phyloP scores from a whole-genome alignment of 2,113 vertebrate genomes.

The Collichthys lucidus region DNA sequence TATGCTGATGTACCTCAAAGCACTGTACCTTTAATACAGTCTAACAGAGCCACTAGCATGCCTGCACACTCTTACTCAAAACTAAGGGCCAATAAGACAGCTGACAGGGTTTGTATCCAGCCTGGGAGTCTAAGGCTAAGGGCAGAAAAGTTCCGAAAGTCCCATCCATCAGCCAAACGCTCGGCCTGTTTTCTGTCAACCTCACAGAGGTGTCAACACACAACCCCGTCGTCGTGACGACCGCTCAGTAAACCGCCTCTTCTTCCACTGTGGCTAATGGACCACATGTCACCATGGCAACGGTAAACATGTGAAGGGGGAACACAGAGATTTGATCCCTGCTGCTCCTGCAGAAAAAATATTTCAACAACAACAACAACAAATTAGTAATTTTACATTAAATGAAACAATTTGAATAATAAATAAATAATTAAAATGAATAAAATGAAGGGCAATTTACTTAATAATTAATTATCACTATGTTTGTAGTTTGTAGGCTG shows the following conservation, averaged over 20 bases:
- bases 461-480: too few relatives aligned
- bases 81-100: too few relatives aligned
- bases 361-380: not conserved
- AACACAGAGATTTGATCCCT: conserved; percentile 19
- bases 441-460: not conserved
- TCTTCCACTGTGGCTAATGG: conserved; percentile 21
- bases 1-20: not conserved
- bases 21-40: too few relatives aligned
- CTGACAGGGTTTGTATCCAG: not conserved
- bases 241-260: conserved; percentile 41
- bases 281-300: conserved; percentile 37
- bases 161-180: conserved; percentile 22
- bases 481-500: too few relatives aligned
- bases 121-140: conserved; percentile 24
- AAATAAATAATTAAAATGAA: not conserved
- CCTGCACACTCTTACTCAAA: not conserved
- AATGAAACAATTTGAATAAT: not conserved
- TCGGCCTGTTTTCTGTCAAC: conserved; percentile 58
- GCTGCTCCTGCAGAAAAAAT: not conserved
- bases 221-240: conserved; percentile 17
- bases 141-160: conserved; percentile 14
- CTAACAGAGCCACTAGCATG: not conserved
- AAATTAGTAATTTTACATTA: not conserved
- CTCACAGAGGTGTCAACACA: conserved; percentile 23
- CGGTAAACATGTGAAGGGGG: conserved; percentile 54